Evolutionary conservation across 2,888 invertebrate species (phyloP), one percentile per base, ranked within the genome.

Genomic region (Cephalotes varians): DNA sequence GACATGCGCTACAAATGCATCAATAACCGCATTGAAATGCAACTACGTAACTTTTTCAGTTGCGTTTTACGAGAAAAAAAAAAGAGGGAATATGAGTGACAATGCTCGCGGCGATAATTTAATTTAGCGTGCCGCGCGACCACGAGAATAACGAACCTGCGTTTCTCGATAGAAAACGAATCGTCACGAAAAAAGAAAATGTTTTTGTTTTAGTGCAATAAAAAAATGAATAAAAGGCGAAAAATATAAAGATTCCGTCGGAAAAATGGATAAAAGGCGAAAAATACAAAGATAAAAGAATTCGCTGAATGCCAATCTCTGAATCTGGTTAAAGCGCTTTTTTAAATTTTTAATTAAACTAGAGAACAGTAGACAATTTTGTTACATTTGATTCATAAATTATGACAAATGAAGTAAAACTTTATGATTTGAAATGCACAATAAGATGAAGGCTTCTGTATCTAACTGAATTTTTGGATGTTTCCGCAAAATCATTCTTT

Each of bases 11-110:
- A 62, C 62, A 18, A 74, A 76, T 28, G 28, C 51, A 51, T 65
- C 65, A 37, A 76, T 65, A 65, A 56, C 51, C 37, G 65, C 40
- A 76, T 76, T 76, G 76, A 76, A 76, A 76, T 65, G 64, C 64
- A 47, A 37, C 64, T n/a, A 64, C 51, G 34, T 65, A 76, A 76
- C 74, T 76, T 73, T 73, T 60, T 21, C 40, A 25, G n/a, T 28
- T 37, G n/a, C n/a, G 12, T 28, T 37, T 9, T 2, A 37, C 28
- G 21, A 31, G 40, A 1, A 25, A 15, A 12, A 37, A 76, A 65
- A 65, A 25, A 49, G 7, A 37, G 9, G 5, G 7, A 76, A 76
- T 51, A 65, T 37, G 67, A 65, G 28, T 76, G 65, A 76, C 76
- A 65, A 51, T 76, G 65, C 49, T 65, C 65, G 34, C 51, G 51